Percentiles rank a stretch among this genome's conserved stretches.
Conservation (phyloP, 2,888 invertebrate species). For the Gymnocheta viridis region DNA sequence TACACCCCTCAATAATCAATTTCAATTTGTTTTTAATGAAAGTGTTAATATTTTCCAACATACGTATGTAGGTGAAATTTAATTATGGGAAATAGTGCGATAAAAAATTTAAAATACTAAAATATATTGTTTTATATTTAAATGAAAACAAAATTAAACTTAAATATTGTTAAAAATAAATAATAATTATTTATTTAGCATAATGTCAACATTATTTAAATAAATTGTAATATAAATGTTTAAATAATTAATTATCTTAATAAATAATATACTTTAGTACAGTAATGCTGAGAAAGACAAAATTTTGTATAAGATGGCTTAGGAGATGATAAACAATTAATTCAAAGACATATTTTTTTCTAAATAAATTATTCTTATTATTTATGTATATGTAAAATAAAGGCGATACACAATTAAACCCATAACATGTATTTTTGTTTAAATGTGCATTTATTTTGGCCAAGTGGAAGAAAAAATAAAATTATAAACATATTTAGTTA, state of each 20-base stretch:
- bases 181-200: conserved; percentile 66
- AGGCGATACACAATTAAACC: neutral
- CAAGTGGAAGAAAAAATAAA: conserved; percentile 1
- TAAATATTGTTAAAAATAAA: conserved; percentile 56
- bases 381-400: neutral
- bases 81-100: too few relatives aligned
- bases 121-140: neutral
- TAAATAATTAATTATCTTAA: conserved; percentile 65
- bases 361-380: conserved; percentile 2
- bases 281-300: conserved; percentile 49
- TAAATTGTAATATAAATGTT: conserved; percentile 56
- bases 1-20: too few relatives aligned
- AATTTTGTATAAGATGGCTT: conserved; percentile 17
- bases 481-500: conserved; percentile 10
- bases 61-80: too few relatives aligned
- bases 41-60: too few relatives aligned
- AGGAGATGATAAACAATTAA: neutral
- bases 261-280: conserved; percentile 55
- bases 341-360: neutral
- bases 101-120: too few relatives aligned
- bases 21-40: too few relatives aligned
- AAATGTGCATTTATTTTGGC: conserved; percentile 32
- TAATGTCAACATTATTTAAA: conserved; percentile 65
- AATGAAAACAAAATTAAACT: conserved; percentile 18
- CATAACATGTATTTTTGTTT: conserved; percentile 2